Percentiles rank a stretch among this genome's conserved stretches.
These are phyloP conservation scores for Chaenodraco wilsoni DNA, from an alignment of 2,797 vertebrate species.

Conservation along the genomic window DNA sequence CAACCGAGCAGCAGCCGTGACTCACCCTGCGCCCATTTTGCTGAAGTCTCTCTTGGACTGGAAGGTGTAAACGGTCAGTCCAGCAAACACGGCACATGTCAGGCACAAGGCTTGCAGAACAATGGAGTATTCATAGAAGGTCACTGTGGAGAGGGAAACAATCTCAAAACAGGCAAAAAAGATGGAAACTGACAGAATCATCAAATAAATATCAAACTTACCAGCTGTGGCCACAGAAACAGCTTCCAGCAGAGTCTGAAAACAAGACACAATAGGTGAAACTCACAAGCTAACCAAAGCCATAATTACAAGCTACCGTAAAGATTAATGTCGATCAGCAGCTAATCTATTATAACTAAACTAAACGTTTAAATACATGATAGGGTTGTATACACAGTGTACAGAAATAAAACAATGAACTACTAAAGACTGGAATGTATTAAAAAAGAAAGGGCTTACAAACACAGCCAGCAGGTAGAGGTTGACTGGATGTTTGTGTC, in stretches of 20 bases:
- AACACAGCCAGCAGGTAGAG: conserved; percentile 93
- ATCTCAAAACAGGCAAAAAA: not conserved
- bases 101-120: conserved; percentile 92
- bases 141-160: conserved; percentile 81
- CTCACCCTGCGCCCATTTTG: conserved; percentile 92
- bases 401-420: not conserved
- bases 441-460: conserved; percentile 81
- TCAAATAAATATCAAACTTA: conserved; percentile 65
- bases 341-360: not conserved
- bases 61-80: conserved; percentile 90
- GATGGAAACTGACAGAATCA: not conserved
- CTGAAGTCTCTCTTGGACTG: conserved; percentile 97
- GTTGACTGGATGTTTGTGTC: conserved; percentile 92
- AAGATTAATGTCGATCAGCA: not conserved
- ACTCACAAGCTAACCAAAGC: not conserved
- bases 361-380: not conserved
- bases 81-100: conserved; percentile 91
- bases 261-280: conserved; percentile 37
- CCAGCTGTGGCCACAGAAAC: conserved; percentile 89
- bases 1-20: not conserved
- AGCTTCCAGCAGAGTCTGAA: conserved; percentile 92
- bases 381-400: not conserved
- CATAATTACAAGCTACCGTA: not conserved
- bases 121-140: conserved; percentile 89
- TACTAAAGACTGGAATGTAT: not conserved